Conservation (phyloP, 2,888 invertebrate species). For the Phania funesta region DNA sequence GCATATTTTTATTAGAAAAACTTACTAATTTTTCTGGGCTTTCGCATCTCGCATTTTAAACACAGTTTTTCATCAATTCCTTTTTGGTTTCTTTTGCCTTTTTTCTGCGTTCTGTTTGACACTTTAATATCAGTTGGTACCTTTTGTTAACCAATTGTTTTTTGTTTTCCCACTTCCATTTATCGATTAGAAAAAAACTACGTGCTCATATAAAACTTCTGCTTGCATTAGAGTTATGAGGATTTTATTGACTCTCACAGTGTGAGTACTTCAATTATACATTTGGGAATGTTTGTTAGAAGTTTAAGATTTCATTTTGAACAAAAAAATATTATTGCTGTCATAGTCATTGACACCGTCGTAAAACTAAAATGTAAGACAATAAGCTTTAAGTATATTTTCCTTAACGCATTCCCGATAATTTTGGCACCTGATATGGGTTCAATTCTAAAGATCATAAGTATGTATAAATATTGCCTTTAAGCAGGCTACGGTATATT, state of each 20-base stretch:
- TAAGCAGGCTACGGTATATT: no score
- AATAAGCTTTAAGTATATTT: not conserved
- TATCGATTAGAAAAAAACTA: not conserved
- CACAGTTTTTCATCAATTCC: no score
- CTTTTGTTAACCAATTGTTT: no score
- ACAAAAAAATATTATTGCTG: not conserved
- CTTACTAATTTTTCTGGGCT: no score
- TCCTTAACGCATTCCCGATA: not conserved
- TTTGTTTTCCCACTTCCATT: not conserved
- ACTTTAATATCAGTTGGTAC: no score
- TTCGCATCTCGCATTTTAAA: no score
- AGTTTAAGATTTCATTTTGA: not conserved
- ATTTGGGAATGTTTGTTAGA: conserved; percentile 1
- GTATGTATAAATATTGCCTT: no score
- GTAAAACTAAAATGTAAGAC: not conserved
- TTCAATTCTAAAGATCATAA: not conserved
- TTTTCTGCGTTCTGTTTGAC: not conserved
- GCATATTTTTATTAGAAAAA: no score
- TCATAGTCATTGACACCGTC: conserved; percentile 1
- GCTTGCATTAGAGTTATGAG: not conserved
- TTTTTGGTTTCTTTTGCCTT: no score
- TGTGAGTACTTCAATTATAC: not conserved
- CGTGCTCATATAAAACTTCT: no score
- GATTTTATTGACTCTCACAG: not conserved
- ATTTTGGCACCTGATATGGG: not conserved